Evolutionary conservation across 2,113 vertebrate species (phyloP), one percentile per base, ranked within the genome.

Genomic region (Neomonachus schauinslandi): DNA sequence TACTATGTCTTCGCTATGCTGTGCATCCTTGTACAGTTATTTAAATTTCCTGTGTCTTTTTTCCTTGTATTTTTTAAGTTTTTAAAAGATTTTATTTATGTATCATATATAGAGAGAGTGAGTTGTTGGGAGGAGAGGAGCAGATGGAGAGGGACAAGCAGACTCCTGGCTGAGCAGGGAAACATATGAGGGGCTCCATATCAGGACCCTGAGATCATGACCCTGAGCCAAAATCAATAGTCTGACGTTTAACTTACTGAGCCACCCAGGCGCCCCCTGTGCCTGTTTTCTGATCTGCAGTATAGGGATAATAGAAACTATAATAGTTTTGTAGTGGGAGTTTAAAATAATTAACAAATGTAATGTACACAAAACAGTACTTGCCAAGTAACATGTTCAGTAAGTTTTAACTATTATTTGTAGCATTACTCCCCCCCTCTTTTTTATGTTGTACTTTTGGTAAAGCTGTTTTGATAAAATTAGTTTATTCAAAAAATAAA

Each of bases 401-500:
- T 36, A 86, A 67, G 15, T 95, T 80, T 92, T 83, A 76, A 82
- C 55, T 65, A 57, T 10, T 67, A 21, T 1, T 61, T 77, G 0
- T 51, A 63, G 11, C 39, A 55, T 6, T 19, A 53, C 36, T 31
- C 31, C 3, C 11, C 7, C 24, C 31, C 1, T 13, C 19, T 39
- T 57, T 86, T 69, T 61, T 51, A 61, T 55, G 14, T 72, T 42
- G n/a, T 39, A 39, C 79, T 89, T 90, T 85, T 46, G 28, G 3
- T n/a, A 89, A 90, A 93, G 51, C 5, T 15, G 26, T 95, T 96
- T 80, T 85, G 69, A 92, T 55, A 46, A 97, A 91, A 83, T 18
- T 63, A 19, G 15, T 80, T 95, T 85, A 82, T 63, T 36, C 69
- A 19, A n/a, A 91, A 67, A 36, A 46, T 46, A 7, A 46, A 46